These are phyloP conservation scores for Notoglanidium macrostoma DNA, from an alignment of 2,797 vertebrate species.

Conservation along the genomic window DNA sequence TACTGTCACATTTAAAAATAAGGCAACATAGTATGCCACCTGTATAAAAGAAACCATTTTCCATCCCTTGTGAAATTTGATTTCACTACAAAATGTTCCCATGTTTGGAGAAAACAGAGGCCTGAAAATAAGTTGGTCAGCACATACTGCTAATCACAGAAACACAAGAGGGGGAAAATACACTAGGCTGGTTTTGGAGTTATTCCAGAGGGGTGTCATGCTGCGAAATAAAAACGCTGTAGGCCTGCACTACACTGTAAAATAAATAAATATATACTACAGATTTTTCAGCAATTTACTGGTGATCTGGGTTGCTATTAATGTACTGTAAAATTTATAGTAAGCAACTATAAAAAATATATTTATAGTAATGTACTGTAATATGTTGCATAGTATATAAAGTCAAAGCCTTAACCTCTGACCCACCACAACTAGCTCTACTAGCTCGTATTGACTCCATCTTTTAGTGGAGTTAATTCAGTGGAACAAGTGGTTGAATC, in stretches of 20 bases:
- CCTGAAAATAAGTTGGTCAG: neutral
- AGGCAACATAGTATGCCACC: neutral
- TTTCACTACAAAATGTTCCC: conserved; percentile 5
- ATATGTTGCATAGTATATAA: neutral
- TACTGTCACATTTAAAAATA: neutral
- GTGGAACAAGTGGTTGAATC: neutral
- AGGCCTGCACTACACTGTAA: neutral
- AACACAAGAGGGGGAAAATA: neutral
- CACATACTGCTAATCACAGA: neutral
- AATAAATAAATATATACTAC: neutral
- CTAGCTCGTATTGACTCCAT: neutral
- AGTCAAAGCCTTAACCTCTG: too few relatives aligned
- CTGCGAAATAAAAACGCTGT: neutral
- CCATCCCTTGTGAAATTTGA: neutral
- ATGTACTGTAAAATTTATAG: neutral
- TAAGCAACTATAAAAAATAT: neutral
- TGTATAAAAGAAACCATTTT: neutral
- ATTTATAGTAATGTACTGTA: neutral
- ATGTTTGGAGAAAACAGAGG: neutral
- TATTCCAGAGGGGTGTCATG: neutral
- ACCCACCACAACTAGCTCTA: neutral
- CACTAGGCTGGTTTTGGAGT: neutral
- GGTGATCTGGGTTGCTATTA: neutral
- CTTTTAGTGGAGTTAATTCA: neutral
- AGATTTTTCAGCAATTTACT: neutral